These are phyloP conservation scores for Acrobasis suavella DNA, from an alignment of 2,888 invertebrate species.

Conservation along the genomic window DNA sequence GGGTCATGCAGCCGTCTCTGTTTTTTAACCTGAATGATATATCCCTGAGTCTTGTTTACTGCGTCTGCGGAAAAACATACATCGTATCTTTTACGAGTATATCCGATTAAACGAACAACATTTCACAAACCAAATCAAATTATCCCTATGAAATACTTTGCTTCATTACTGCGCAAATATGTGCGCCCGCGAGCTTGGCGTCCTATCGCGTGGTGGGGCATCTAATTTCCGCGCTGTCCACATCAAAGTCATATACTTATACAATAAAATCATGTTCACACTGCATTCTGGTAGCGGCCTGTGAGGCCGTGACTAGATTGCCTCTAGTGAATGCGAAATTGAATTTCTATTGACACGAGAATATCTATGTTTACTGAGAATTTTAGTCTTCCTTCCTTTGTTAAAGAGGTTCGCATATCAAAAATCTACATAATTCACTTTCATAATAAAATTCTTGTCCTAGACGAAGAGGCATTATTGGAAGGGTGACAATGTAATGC, in stretches of 20 bases:
- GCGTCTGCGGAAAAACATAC: no score
- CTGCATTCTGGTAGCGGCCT: slow-evolving; percentile 7
- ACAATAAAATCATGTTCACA: slow-evolving; percentile 9
- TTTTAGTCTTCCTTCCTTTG: neutral
- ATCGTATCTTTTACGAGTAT: no score
- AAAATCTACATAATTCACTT: no score
- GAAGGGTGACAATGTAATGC: no score
- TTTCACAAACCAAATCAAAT: neutral
- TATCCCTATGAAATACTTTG: neutral
- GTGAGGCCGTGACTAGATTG: slow-evolving; percentile 3
- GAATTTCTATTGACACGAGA: slow-evolving; percentile 11
- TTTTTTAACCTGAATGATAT: no score
- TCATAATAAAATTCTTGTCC: no score
- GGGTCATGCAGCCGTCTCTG: no score
- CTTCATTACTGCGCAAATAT: neutral
- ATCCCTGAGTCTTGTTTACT: no score
- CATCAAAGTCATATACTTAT: neutral
- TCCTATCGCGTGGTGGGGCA: slow-evolving; percentile 25
- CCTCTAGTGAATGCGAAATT: slow-evolving; percentile 9
- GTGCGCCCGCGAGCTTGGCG: neutral
- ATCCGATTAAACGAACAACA: neutral
- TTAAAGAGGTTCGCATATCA: neutral
- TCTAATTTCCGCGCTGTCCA: slow-evolving; percentile 43
- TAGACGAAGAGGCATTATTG: no score
- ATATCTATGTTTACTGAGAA: neutral